Base-by-base conservation (phyloP, 2,797 vertebrate species). In the Ceryle rudis region DNA sequence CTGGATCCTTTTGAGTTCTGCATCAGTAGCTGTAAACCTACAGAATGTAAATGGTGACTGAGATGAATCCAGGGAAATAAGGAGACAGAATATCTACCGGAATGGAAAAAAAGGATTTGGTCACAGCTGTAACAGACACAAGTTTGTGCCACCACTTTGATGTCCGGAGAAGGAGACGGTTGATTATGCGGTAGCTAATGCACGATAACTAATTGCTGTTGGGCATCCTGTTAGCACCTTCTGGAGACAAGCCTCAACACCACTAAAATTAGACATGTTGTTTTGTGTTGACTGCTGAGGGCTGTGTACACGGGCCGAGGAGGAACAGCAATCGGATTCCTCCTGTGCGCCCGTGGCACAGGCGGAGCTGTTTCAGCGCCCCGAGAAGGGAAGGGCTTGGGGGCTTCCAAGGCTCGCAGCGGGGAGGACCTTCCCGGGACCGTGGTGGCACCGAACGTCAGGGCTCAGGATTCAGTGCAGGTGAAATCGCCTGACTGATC, bases 131-230 rank as follows among this genome's bases (percentile, higher is more conserved):
- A 15, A 39, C 19, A 1, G 3, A 1, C 5, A 0, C 11, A 10
- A 20, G n/a, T 11, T 33, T 21, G 21, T 65, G 69, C 23, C 15
- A 7, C 29, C 2, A 0, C n/a, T 39, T 23, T 8, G 26, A 0
- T 25, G 41, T 25, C 54, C 42, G 13, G 60, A 46, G 61, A 8
- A 64, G 58, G 49, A 7, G 23, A 39, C 15, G 37, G 28, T 62
- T 57, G 4, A 11, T 44, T 26, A 20, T 0, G 1, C 0, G 1
- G 35, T 29, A 57, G 37, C 20, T 84, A 39, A 46, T 39, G n/a
- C 47, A 29, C 6, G n/a, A 3, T 44, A 72, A 29, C 44, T 47
- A 71, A 33, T 37, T 33, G 58, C 65, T 66, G 72, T 29, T 72
- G 26, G 31, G 33, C 52, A 23, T 46, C 51, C 31, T 31, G 21